Base-by-base conservation (phyloP, 2,113 vertebrate species). In the Cairina moschata region DNA sequence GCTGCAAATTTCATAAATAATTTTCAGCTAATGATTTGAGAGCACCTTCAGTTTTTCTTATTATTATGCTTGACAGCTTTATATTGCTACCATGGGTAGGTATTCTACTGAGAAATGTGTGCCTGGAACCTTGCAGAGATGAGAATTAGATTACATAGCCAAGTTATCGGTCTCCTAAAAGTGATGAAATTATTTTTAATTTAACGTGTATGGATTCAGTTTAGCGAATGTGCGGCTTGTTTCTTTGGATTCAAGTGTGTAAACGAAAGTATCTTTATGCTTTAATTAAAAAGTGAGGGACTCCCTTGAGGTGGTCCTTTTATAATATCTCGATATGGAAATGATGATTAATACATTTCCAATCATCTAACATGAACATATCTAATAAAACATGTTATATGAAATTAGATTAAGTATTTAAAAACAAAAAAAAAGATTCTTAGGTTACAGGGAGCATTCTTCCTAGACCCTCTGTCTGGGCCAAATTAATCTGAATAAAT, bases 31-130 rank as follows among this genome's bases (percentile, higher is more conserved):
- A 96, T 95, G 90, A 93, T 91, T 91, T 88, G 93, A 83, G 87
- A 96, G 44, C 71, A 74, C 67, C 59, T 76, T 93, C 86, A 50
- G 75, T 86, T 89, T 86, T 90, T 50, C 55, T 74, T 60, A 95
- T 91, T 93, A 95, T 95, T 96, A 79, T 50, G 59, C 91, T 91
- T 96, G 92, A 88, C 94, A 97, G 95, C 68, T 96, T 87, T 84
- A 46, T 95, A 87, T 95, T 93, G 79, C 91, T 92, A 29, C 86
- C 54, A n/a, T 46, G 59, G 40, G 66, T 90, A 58, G 38, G 59
- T 65, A 7, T 73, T 85, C 88, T 32, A 36, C 42, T 2, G 63
- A 75, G 87, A 72, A 87, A 52, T 7, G 4, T 13, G 83, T 50
- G 88, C 65, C 72, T 3, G 58, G 85, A 79, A 83, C 67, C 69